A percentile compares a stretch with the other conserved stretches of the same genome.
Evolutionary conservation across 2,113 vertebrate genomes (phyloP).

Genomic region (Xenus cinereus): DNA sequence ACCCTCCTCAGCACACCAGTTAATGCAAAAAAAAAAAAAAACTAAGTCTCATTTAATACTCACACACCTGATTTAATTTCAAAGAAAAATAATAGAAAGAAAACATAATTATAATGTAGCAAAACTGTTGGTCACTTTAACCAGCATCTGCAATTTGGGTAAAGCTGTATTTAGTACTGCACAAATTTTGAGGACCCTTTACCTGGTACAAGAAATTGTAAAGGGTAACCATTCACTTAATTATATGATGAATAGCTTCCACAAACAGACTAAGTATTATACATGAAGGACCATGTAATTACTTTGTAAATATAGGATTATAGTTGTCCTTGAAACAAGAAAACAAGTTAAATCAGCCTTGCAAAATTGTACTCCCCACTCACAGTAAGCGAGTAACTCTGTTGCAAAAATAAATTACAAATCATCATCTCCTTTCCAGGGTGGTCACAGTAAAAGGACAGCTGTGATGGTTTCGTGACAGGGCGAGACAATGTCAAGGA

Average conservation of each 20-base stretch:
- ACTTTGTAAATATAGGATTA: conserved; percentile 51
- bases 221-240: background rate
- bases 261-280: background rate
- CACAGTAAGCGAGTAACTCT: background rate
- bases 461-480: background rate
- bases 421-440: background rate
- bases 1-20: background rate
- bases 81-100: background rate
- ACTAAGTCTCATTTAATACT: background rate
- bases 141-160: background rate
- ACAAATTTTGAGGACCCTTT: background rate
- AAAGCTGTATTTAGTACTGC: background rate
- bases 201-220: background rate
- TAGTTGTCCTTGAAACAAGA: conserved; percentile 42
- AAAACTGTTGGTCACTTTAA: background rate
- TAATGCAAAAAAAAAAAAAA: background rate
- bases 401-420: conserved; percentile 1
- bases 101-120: background rate
- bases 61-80: background rate
- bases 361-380: background rate
- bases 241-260: background rate
- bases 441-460: background rate
- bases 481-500: background rate
- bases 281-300: conserved; percentile 17
- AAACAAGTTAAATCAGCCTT: conserved; percentile 48